Evolutionary conservation across 1,140 invertebrate genomes (phyloP), one percentile per base, ranked within the genome.

Genomic region (Caenorhabditis brenneri): DNA sequence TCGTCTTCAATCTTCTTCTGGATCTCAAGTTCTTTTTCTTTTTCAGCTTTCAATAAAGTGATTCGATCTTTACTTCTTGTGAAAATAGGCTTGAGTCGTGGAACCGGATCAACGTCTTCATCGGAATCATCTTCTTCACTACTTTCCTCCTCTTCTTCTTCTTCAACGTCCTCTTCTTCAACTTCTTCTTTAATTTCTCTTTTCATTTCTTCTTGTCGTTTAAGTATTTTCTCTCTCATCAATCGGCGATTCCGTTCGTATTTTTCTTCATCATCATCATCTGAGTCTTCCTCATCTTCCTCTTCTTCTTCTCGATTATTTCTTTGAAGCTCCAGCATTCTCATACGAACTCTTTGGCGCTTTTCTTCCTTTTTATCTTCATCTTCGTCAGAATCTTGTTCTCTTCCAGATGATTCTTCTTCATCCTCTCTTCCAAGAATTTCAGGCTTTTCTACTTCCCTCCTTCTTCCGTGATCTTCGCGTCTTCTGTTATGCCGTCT

Each of bases 21-120:
- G 89, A 96, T 96, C 88, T 96, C 94, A 88, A 94, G 95, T 86
- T 94, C 92, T 55, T 94, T 94, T 91, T 97, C 95, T 74, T 95
- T 94, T 90, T 99, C 96, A 88, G 95, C 95, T 90, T 99, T 97
- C 88, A 96, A 94, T 48, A 99, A 94, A 6, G 97, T 99, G 53
- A 98, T 94, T 84, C 97, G 93, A 90, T 99, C 97, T 85, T 91
- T 92, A 90, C 97, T 98, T 84, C 95, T 93, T 0, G 99, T 96
- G 93, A 99, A 99, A 0, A 99, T 80, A 12, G 84, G 84, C 33
- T 85, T 85, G 0, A 85, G 69, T 78, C 84, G 16, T 36, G 84
- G 84, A 22, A 81, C 49, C 19, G 79, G 53, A 78, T 93, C 95
- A 31, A 95, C 94, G 87, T 96, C 95, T 91, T 97, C 95, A 89